These are phyloP conservation scores for Alcedo atthis DNA, from an alignment of 2,797 vertebrate species.

Conservation along the genomic window DNA sequence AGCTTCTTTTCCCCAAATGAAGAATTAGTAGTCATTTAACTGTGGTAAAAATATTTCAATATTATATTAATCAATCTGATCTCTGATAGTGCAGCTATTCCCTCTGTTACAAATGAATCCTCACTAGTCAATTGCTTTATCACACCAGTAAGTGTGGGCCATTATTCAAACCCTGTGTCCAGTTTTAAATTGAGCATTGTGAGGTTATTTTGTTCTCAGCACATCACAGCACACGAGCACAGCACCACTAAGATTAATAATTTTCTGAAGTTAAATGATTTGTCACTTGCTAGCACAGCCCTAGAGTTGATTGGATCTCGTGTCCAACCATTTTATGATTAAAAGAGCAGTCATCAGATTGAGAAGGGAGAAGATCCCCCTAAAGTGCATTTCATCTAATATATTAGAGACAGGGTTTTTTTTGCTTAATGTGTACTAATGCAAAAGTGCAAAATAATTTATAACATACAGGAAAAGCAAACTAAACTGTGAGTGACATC, in stretches of 20 bases:
- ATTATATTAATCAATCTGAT: neutral
- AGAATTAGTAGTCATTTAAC: neutral
- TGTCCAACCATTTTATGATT: slow-evolving; percentile 43
- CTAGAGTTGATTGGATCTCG: slow-evolving; percentile 70
- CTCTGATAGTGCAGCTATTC: neutral
- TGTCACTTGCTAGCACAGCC: slow-evolving; percentile 61
- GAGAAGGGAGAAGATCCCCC: neutral
- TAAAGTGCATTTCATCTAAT: slow-evolving; percentile 10
- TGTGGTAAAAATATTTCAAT: neutral
- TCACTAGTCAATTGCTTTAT: neutral
- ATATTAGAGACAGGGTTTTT: neutral
- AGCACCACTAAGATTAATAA: slow-evolving; percentile 73
- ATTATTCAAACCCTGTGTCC: slow-evolving; percentile 29
- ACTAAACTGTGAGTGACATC: neutral
- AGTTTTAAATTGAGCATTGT: slow-evolving; percentile 63
- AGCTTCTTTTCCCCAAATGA: neutral
- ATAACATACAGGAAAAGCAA: neutral
- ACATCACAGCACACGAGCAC: slow-evolving; percentile 58
- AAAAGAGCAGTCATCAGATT: neutral
- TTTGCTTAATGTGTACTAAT: slow-evolving; percentile 14
- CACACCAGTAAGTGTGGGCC: slow-evolving; percentile 42
- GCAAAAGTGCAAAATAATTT: slow-evolving; percentile 15
- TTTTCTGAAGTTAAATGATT: slow-evolving; percentile 69
- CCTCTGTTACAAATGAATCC: neutral
- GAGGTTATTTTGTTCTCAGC: slow-evolving; percentile 70